A percentile compares a stretch with the other conserved stretches of the same genome.
phyloP scores from a whole-genome alignment of 64 coral and sea anemone species.

The Acropora tenuis region DNA sequence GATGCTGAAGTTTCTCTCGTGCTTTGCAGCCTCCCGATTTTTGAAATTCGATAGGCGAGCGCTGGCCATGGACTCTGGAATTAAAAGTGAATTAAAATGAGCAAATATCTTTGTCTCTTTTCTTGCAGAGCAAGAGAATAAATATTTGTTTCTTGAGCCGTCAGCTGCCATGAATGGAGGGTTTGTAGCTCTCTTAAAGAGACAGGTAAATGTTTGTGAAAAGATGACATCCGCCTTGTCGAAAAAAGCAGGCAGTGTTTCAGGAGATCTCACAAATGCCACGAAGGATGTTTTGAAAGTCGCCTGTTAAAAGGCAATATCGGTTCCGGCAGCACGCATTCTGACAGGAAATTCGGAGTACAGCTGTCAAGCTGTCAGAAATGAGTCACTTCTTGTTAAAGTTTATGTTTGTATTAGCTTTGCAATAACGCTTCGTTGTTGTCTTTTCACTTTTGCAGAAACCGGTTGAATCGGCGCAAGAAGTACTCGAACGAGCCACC shows the following conservation, averaged over 20 bases:
- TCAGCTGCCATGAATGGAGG: constrained; percentile 92
- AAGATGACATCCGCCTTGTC: not conserved
- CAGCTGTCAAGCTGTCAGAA: too few species aligned
- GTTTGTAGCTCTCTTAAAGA: constrained; percentile 86
- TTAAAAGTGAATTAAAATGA: not conserved
- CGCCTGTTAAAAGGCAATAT: not conserved
- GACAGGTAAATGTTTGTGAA: constrained; percentile 64
- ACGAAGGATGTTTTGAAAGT: not conserved
- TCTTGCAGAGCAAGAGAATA: constrained; percentile 19
- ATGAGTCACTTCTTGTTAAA: too few species aligned
- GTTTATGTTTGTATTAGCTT: not conserved
- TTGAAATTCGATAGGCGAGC: too few species aligned
- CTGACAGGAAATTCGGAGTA: too few species aligned
- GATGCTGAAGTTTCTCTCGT: too few species aligned
- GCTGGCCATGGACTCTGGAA: too few species aligned
- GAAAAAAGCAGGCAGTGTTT: not conserved
- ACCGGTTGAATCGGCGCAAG: constrained; percentile 59
- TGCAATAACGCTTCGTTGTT: not conserved
- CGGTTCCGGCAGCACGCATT: too few species aligned
- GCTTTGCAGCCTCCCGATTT: too few species aligned
- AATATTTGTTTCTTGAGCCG: constrained; percentile 73
- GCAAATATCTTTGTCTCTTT: not conserved
- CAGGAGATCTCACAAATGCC: too few species aligned
- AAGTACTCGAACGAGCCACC: constrained; percentile 78
- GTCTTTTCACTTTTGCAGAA: constrained; percentile 23